Percentiles rank a stretch among this genome's conserved stretches.
phyloP scores from a whole-genome alignment of 2,888 invertebrate species.

The Oligia fasciuncula region DNA sequence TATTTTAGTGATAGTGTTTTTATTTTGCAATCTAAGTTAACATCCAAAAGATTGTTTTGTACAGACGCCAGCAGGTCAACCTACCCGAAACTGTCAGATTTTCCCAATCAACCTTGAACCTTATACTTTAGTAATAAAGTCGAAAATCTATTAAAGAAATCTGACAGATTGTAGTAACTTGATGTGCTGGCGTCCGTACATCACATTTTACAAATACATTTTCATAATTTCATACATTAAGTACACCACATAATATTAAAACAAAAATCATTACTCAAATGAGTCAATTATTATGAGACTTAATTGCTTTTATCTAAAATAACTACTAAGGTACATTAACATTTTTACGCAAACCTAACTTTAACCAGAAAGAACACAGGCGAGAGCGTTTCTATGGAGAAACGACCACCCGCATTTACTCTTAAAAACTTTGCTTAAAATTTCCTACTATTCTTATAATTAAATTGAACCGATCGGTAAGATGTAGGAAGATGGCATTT shows the following conservation, averaged over 20 bases:
- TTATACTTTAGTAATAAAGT: too few relatives aligned
- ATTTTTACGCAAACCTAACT: not conserved
- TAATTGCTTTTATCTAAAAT: not conserved
- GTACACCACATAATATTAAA: not conserved
- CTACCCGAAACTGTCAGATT: too few relatives aligned
- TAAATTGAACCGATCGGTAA: not conserved
- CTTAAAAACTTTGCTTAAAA: not conserved
- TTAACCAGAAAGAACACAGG: too few relatives aligned
- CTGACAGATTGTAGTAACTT: too few relatives aligned
- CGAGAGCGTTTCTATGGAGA: too few relatives aligned
- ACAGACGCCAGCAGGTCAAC: too few relatives aligned
- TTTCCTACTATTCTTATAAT: not conserved
- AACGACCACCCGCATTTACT: too few relatives aligned
- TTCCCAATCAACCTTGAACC: too few relatives aligned
- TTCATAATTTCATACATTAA: conserved; percentile 2
- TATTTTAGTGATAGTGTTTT: not conserved
- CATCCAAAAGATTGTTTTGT: conserved; percentile 7
- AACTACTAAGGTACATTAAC: not conserved
- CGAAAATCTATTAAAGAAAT: too few relatives aligned
- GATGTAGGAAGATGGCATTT: not conserved
- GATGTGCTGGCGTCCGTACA: too few relatives aligned
- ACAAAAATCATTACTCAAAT: not conserved
- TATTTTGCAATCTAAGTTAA: conserved; percentile 21
- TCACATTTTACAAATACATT: conserved; percentile 27
- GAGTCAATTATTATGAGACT: not conserved